These are phyloP conservation scores for Antheraea yamamai DNA, from an alignment of 2,888 invertebrate species.

Conservation along the genomic window DNA sequence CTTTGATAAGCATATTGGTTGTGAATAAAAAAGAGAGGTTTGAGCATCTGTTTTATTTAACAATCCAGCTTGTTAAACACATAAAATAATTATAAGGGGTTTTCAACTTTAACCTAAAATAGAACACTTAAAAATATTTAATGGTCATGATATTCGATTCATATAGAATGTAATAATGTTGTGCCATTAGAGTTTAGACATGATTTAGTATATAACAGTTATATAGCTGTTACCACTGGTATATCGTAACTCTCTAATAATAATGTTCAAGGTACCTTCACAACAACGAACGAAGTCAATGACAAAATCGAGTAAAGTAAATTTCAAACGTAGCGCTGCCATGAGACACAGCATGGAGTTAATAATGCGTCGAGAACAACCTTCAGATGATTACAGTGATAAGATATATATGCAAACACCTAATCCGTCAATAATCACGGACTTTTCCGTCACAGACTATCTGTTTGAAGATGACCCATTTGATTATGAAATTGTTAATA, in stretches of 20 bases:
- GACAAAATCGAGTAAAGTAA: constrained; percentile 43
- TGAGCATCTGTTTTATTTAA: too few species aligned
- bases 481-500: constrained; percentile 74
- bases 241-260: neutral
- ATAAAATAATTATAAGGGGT: too few species aligned
- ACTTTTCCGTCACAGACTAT: constrained; percentile 12
- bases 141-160: too few species aligned
- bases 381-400: constrained; percentile 55
- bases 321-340: constrained; percentile 41
- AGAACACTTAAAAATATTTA: too few species aligned
- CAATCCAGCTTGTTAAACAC: too few species aligned
- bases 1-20: too few species aligned
- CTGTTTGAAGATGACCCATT: constrained; percentile 68
- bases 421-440: constrained; percentile 28
- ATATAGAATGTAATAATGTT: too few species aligned
- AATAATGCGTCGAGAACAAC: constrained; percentile 34
- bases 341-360: constrained; percentile 41
- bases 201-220: too few species aligned
- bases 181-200: too few species aligned
- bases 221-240: too few species aligned
- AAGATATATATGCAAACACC: constrained; percentile 33
- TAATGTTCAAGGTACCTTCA: neutral
- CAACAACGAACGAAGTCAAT: neutral
- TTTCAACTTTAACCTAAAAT: too few species aligned
- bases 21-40: too few species aligned